Conservation (phyloP, 1,140 invertebrate genomes). For the Goniozus legneri region DNA sequence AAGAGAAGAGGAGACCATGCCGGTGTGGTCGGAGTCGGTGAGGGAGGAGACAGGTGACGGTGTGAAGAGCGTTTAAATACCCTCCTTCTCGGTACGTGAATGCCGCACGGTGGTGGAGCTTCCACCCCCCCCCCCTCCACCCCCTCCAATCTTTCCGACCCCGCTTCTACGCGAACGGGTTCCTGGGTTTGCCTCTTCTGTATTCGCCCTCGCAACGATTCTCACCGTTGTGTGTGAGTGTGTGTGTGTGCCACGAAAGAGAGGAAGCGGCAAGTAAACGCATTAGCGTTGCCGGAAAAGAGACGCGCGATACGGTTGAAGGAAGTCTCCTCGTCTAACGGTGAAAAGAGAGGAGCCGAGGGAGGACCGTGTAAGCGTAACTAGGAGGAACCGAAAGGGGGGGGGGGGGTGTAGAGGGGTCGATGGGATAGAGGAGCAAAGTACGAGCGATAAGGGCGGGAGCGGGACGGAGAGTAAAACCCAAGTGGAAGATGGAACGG, state of each 20-base stretch:
- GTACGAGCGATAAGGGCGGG: not conserved
- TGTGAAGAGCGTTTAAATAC: constrained; percentile 34
- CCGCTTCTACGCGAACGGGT: constrained; percentile 20
- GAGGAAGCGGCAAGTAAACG: constrained; percentile 5
- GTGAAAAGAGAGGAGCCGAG: not conserved
- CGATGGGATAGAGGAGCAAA: too few relatives aligned
- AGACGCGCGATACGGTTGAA: too few relatives aligned
- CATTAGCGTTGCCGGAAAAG: not conserved
- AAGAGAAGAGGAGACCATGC: constrained; percentile 34
- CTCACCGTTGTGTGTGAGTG: constrained; percentile 19
- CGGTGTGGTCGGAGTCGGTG: constrained; percentile 24
- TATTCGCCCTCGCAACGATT: constrained; percentile 17
- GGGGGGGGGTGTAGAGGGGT: too few relatives aligned
- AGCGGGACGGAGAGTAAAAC: not conserved
- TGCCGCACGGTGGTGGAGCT: too few relatives aligned
- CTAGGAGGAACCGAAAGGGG: too few relatives aligned
- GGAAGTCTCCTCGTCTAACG: too few relatives aligned
- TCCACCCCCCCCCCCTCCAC: too few relatives aligned
- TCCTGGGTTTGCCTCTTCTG: constrained; percentile 5
- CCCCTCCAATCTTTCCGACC: too few relatives aligned
- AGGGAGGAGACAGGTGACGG: constrained; percentile 20
- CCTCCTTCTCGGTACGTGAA: constrained; percentile 18
- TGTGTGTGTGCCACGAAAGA: not conserved
- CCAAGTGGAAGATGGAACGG: constrained; percentile 17
- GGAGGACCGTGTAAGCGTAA: too few relatives aligned